Percentiles rank a stretch among this genome's conserved stretches.
phyloP scores from a whole-genome alignment of 2,113 vertebrate genomes.

The Apaloderma vittatum region DNA sequence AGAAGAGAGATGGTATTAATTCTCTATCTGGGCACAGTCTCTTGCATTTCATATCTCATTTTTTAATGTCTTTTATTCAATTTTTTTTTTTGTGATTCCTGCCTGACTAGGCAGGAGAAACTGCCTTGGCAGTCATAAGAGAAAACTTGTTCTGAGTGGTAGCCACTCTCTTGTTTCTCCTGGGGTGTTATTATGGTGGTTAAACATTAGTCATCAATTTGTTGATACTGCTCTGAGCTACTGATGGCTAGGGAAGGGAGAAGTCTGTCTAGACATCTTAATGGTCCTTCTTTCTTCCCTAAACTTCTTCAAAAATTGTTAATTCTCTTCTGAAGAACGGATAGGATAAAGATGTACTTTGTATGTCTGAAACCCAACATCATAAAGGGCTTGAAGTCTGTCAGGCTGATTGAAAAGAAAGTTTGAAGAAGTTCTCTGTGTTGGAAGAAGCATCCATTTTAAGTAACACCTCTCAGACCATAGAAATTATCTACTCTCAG shows the following conservation, averaged over 20 bases:
- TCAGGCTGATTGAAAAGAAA: background rate
- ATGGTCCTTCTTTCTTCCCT: background rate
- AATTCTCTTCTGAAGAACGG: background rate
- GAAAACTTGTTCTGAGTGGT: background rate
- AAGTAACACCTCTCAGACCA: background rate
- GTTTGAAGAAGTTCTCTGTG: background rate
- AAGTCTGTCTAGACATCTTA: background rate
- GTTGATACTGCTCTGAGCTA: background rate
- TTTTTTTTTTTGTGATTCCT: background rate
- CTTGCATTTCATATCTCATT: background rate
- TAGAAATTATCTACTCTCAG: background rate
- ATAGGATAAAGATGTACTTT: background rate
- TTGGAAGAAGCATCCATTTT: background rate
- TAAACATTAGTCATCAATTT: background rate
- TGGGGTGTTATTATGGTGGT: background rate
- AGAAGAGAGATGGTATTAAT: background rate
- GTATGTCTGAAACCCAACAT: background rate
- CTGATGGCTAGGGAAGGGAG: background rate
- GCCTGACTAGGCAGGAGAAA: background rate
- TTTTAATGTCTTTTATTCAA: background rate
- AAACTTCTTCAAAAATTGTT: background rate
- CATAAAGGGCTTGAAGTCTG: background rate
- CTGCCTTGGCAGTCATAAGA: background rate
- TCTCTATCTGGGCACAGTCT: background rate
- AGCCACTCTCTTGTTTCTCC: background rate